Conservation (phyloP, 2,888 invertebrate genomes). For the Acanthoscelides obtectus region DNA sequence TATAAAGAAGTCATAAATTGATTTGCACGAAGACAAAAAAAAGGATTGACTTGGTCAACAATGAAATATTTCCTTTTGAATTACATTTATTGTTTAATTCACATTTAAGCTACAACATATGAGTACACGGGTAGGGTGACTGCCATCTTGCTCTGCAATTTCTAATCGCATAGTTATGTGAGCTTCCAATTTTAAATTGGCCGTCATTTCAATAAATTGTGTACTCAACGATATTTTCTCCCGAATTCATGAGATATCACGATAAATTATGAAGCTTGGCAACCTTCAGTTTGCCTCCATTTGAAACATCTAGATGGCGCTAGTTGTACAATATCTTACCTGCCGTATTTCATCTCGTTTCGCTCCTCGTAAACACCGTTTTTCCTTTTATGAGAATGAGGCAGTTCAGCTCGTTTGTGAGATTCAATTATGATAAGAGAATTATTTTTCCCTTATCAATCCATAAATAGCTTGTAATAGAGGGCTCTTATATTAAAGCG, state of each 20-base stretch:
- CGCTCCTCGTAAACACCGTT: constrained; percentile 9
- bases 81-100: no score
- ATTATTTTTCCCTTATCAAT: constrained; percentile 43
- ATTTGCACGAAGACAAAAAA: no score
- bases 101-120: no score
- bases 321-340: neutral
- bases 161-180: no score
- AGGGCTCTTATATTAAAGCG: constrained; percentile 25
- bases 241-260: neutral
- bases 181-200: no score
- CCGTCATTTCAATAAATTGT: no score
- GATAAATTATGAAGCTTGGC: neutral
- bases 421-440: constrained; percentile 48
- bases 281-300: neutral
- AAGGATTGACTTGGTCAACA: no score
- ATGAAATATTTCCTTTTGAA: no score
- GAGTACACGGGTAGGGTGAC: no score
- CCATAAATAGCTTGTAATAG: constrained; percentile 42
- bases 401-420: constrained; percentile 31
- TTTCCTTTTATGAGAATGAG: constrained; percentile 23
- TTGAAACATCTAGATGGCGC: neutral
- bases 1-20: no score
- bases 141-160: no score
- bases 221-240: no score
- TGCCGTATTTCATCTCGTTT: constrained; percentile 5